Conservation (phyloP, 2,797 vertebrate species). For the Karalla daura region DNA sequence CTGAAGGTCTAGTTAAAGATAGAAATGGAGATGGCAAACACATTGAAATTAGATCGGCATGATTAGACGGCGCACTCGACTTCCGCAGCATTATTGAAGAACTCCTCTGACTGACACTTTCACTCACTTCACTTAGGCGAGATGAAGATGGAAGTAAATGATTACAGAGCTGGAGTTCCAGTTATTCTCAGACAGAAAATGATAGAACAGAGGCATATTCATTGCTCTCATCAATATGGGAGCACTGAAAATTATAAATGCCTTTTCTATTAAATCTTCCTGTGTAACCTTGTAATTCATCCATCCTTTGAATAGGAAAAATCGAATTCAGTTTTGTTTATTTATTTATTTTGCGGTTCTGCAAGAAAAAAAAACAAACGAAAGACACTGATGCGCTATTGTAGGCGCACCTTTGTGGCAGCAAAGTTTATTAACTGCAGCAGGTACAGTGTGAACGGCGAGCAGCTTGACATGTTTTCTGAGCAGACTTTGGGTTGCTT, state of each 20-base stretch:
- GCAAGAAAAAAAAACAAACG: too few relatives aligned
- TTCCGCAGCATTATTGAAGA: slow-evolving; percentile 58
- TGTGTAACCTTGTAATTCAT: too few relatives aligned
- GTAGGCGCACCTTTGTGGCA: too few relatives aligned
- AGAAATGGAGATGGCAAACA: slow-evolving; percentile 59
- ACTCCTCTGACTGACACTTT: slow-evolving; percentile 57
- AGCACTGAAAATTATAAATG: background rate
- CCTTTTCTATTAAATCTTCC: background rate
- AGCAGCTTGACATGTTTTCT: too few relatives aligned
- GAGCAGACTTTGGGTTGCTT: too few relatives aligned
- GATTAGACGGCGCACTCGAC: slow-evolving; percentile 55
- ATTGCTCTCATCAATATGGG: background rate
- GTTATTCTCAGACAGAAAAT: background rate
- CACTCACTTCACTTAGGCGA: slow-evolving; percentile 39
- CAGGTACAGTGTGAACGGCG: too few relatives aligned
- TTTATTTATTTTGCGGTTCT: too few relatives aligned
- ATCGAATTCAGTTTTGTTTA: background rate
- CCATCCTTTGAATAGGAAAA: too few relatives aligned
- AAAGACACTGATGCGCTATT: too few relatives aligned
- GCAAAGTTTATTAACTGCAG: too few relatives aligned
- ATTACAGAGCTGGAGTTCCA: slow-evolving; percentile 16
- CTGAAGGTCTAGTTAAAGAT: slow-evolving; percentile 62
- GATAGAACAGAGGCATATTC: background rate
- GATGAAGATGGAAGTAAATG: slow-evolving; percentile 41
- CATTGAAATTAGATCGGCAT: slow-evolving; percentile 55